These are phyloP conservation scores for Ceratosolen fusciceps DNA, from an alignment of 1,140 invertebrate genomes.

Conservation along the genomic window DNA sequence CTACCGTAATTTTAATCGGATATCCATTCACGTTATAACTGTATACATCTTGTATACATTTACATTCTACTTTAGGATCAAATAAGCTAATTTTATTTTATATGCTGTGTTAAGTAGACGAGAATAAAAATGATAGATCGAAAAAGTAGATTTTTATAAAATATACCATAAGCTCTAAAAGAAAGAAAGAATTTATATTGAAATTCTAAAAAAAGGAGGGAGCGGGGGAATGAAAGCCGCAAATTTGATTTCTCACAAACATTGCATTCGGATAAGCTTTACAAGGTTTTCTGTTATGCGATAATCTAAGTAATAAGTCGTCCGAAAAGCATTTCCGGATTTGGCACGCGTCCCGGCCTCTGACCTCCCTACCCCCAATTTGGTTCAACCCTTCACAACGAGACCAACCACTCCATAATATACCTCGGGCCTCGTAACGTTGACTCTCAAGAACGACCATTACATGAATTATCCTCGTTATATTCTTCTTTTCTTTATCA, in stretches of 20 bases:
- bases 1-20: too few relatives aligned
- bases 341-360: constrained; percentile 47
- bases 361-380: constrained; percentile 5
- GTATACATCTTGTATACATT: too few relatives aligned
- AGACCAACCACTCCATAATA: not conserved
- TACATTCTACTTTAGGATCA: too few relatives aligned
- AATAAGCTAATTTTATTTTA: too few relatives aligned
- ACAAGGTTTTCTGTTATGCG: constrained; percentile 52
- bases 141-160: too few relatives aligned
- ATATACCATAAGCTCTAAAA: too few relatives aligned
- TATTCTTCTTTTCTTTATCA: constrained; percentile 10
- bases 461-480: constrained; percentile 51
- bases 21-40: too few relatives aligned
- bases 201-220: too few relatives aligned
- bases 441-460: constrained; percentile 40
- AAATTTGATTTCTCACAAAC: constrained; percentile 17
- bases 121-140: too few relatives aligned
- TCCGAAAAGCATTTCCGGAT: constrained; percentile 52
- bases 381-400: not conserved
- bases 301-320: constrained; percentile 56
- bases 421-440: constrained; percentile 36
- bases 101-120: too few relatives aligned
- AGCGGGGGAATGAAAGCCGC: not conserved
- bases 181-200: too few relatives aligned
- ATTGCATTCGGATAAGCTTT: constrained; percentile 28